phyloP scores from a whole-genome alignment of 2,113 vertebrate species.

The Podocnemis expansa region DNA sequence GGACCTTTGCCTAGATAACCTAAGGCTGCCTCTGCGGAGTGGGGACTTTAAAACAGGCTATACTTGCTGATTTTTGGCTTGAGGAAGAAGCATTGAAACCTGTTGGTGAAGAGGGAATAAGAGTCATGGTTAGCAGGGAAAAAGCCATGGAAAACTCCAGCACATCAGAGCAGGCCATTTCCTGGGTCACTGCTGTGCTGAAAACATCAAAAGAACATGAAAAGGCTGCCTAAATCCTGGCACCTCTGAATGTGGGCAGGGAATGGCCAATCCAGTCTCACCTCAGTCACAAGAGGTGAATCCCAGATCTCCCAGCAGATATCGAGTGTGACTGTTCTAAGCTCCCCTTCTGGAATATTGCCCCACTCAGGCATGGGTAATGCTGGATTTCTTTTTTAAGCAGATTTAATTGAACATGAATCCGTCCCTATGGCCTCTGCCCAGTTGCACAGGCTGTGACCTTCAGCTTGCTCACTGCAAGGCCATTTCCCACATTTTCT shows the following conservation, averaged over 20 bases:
- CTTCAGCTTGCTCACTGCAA: neutral
- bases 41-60: neutral
- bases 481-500: neutral
- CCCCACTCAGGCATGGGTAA: slow-evolving; percentile 44
- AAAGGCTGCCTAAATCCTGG: neutral
- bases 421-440: neutral
- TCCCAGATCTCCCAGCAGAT: neutral
- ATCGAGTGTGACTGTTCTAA: neutral
- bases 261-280: slow-evolving; percentile 11
- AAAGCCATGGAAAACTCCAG: neutral
- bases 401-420: slow-evolving; percentile 67
- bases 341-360: neutral
- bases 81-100: neutral
- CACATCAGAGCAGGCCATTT: too few relatives aligned
- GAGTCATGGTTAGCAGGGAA: neutral
- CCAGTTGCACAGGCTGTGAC: slow-evolving; percentile 19
- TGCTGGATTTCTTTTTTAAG: slow-evolving; percentile 68
- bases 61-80: neutral
- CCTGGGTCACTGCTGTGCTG: neutral
- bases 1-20: too few relatives aligned
- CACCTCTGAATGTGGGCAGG: rapidly evolving
- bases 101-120: neutral
- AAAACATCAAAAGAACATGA: neutral
- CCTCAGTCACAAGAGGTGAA: rapidly evolving
- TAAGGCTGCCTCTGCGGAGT: too few relatives aligned